Conservation (phyloP, 2,113 vertebrate species). For the Tachysurus fulvidraco region DNA sequence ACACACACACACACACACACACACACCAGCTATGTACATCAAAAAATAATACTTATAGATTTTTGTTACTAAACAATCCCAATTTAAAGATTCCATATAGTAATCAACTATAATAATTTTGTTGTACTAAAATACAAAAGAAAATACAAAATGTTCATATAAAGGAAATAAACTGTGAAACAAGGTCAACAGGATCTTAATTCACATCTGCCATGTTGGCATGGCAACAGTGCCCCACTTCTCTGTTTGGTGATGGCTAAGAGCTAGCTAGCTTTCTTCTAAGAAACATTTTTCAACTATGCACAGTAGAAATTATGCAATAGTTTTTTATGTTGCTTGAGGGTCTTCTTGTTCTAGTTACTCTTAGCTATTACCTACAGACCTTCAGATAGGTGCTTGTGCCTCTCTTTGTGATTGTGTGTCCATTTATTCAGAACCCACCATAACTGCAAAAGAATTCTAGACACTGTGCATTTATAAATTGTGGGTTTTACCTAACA, state of each 20-base stretch:
- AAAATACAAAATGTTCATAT: background rate
- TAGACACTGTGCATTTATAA: background rate
- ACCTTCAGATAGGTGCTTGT: background rate
- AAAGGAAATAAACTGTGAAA: background rate
- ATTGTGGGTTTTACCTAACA: background rate
- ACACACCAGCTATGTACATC: background rate
- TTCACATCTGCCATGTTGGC: conserved; percentile 67
- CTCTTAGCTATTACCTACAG: background rate
- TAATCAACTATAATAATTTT: background rate
- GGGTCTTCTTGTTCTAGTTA: background rate
- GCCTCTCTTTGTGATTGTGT: background rate
- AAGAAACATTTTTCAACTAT: background rate
- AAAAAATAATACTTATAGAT: background rate
- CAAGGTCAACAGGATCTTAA: conserved; percentile 58
- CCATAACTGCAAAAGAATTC: background rate
- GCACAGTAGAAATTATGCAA: too few relatives aligned
- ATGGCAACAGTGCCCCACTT: conserved; percentile 70
- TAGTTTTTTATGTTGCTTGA: background rate
- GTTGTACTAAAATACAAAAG: background rate
- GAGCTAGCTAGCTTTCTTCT: conserved; percentile 22
- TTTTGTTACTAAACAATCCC: background rate
- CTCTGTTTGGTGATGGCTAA: conserved; percentile 65
- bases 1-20: background rate
- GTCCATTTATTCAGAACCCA: background rate
- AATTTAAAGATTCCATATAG: background rate